Base-by-base conservation (phyloP, 2,797 vertebrate genomes). In the Sparidentex hasta region DNA sequence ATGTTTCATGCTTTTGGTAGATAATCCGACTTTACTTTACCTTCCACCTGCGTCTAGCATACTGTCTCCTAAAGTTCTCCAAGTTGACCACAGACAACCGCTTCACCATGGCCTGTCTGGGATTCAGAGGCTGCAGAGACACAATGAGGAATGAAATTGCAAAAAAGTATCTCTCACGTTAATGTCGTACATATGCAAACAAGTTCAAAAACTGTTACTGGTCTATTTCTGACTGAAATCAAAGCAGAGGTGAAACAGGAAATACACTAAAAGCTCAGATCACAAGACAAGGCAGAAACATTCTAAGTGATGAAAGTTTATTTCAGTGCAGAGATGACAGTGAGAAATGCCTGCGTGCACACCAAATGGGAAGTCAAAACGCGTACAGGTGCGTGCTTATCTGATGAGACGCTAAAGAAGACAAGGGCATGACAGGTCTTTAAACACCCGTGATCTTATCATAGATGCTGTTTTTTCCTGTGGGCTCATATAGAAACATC, bases 1-100 rank as follows among this genome's bases (percentile, higher is more conserved):
- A 7, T 46, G 13, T 7, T 64, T 50, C 57, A 50, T 65, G 17
- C 29, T 55, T 1, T n/a, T 21, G 41, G 14, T 9, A 50, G 56
- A 20, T 33, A 3, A 47, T n/a, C 1, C 0, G 11, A 14, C n/a
- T 16, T 8, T 18, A 29, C 3, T 74, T 74, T 92, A 99, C 98
- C 97, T 98, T 98, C 98, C 98, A 99, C 33, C 97, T 92, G 68
- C 97, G 96, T 54, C 97, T 92, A 77, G 96, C 96, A 0, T 99
- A 97, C 47, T 97, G 97, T 87, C 95, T 96, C 92, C 93, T 97
- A 92, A 99, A 98, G 90, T 98, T 99, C 88, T 98, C 97, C 91
- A 99, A 86, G 93, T 99, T 99, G 87, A 99, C 93, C 80, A 95
- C 90, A 0, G 98, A 99, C 64, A 97, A 93, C 86, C 98, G 93